Base-by-base conservation (phyloP, 2,113 vertebrate genomes). In the Antechinus flavipes region DNA sequence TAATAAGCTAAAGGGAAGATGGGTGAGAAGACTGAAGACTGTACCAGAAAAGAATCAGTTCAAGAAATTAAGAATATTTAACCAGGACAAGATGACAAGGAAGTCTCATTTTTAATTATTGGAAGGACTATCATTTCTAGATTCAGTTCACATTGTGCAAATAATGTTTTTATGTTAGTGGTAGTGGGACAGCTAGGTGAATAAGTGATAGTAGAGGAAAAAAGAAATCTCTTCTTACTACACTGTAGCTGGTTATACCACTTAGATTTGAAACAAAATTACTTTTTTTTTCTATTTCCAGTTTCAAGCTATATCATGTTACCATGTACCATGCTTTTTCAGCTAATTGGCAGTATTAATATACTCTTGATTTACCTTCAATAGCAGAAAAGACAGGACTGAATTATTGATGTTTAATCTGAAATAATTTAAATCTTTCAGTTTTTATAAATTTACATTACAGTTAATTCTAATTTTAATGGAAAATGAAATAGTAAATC, bases 371-470 rank as follows among this genome's bases (percentile, higher is more conserved):
- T 97, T 55, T 97, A 92, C 14, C 97, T 0, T 90, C 58, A 89
- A 97, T 91, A 93, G 5, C 93, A 61, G 95, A 95, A 98, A 96
- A 95, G 97, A 97, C 91, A 94, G 35, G 68, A 95, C 96, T 97
- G 92, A 97, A 97, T 97, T 97, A 90, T 96, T 96, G 93, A 96
- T 97, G 96, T 97, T 98, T 98, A 97, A 98, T 55, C 24, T 95
- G 76, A 97, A 95, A 91, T 52, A 90, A 93, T 91, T 97, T 96
- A 98, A 97, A 98, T 93, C 84, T 95, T 97, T 96, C 93, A 58
- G 76, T 89, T 95, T 98, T 93, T 96, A n/a, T 93, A 89, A 92
- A 95, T 97, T 97, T 97, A 95, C 35, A 52, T 93, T 58, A 93
- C 52, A 96, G 53, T 54, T 91, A 92, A 93, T 97, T 94, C 54